Evolutionary conservation across 2,797 vertebrate genomes (phyloP).

Genomic region (Aphelocoma californica): DNA sequence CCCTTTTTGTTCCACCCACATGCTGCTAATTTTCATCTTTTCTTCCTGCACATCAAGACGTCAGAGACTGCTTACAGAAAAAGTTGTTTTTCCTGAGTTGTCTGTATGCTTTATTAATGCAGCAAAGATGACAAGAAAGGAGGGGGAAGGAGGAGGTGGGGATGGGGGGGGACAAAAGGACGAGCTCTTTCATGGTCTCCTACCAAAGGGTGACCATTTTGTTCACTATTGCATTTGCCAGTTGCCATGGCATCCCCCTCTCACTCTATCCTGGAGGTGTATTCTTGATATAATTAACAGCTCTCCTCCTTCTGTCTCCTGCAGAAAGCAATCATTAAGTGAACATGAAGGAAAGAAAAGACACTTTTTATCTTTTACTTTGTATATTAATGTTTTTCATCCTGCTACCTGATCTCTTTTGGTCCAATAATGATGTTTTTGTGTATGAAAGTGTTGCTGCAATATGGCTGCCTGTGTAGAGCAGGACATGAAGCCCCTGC

Average conservation of each 20-base stretch:
- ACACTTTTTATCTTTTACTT: background rate
- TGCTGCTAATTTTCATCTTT: slow-evolving; percentile 66
- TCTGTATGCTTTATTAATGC: slow-evolving; percentile 49
- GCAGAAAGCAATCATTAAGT: slow-evolving; percentile 63
- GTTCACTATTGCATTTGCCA: slow-evolving; percentile 64
- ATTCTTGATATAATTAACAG: slow-evolving; percentile 77
- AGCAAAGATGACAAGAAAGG: slow-evolving; percentile 1
- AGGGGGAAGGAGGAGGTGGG: slow-evolving; percentile 30
- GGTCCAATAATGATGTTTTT: background rate
- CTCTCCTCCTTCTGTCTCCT: slow-evolving; percentile 60
- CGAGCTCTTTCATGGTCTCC: slow-evolving; percentile 21
- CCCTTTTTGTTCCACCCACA: slow-evolving; percentile 62
- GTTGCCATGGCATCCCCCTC: slow-evolving; percentile 83
- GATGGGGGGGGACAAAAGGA: background rate
- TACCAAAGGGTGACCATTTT: slow-evolving; percentile 58
- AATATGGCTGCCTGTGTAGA: background rate
- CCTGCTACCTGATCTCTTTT: background rate
- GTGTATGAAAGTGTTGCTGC: background rate
- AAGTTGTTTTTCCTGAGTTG: slow-evolving; percentile 61
- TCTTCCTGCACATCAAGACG: slow-evolving; percentile 60
- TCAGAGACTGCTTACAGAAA: slow-evolving; percentile 56
- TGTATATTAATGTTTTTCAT: background rate
- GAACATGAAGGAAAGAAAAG: slow-evolving; percentile 41
- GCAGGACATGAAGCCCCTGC: background rate
- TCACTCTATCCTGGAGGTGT: slow-evolving; percentile 67